Evolutionary conservation across 2,888 invertebrate genomes (phyloP).

Genomic region (Acronicta aceris): DNA sequence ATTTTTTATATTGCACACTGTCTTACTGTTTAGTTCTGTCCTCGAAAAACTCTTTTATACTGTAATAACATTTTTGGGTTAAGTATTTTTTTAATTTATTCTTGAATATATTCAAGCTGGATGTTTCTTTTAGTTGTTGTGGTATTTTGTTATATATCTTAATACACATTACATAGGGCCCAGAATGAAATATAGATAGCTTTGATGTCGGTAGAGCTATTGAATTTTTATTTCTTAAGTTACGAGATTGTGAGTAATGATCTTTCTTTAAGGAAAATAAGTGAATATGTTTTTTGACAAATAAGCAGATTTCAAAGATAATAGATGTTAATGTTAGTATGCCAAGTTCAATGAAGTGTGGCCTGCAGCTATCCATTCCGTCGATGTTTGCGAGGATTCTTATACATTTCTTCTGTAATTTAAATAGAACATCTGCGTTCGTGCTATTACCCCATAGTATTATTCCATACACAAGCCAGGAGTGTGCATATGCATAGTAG

Average conservation of each 20-base stretch:
- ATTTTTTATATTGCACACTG: conserved; percentile 3
- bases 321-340: conserved; percentile 10
- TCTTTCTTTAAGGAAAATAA: conserved; percentile 10
- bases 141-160: conserved; percentile 11
- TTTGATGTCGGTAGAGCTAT: conserved; percentile 9
- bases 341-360: conserved; percentile 9
- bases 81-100: conserved; percentile 6
- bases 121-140: conserved; percentile 10
- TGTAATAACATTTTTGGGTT: conserved; percentile 3
- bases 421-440: conserved; percentile 4
- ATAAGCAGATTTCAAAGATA: conserved; percentile 6
- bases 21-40: conserved; percentile 2
- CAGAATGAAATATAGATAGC: conserved; percentile 11
- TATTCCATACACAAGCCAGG: conserved; percentile 17
- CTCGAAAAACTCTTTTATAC: conserved; percentile 7
- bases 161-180: conserved; percentile 10
- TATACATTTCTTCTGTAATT: conserved; percentile 5
- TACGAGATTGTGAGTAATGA: conserved; percentile 9
- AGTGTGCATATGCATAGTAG: conserved; percentile 27
- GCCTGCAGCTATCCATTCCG: conserved; percentile 8
- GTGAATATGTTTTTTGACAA: conserved; percentile 8
- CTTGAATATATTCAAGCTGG: conserved; percentile 12
- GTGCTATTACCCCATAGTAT: conserved; percentile 8
- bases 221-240: conserved; percentile 11
- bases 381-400: conserved; percentile 8